These are phyloP conservation scores for Callaeas wilsoni DNA, from an alignment of 2,113 vertebrate genomes.

Conservation along the genomic window DNA sequence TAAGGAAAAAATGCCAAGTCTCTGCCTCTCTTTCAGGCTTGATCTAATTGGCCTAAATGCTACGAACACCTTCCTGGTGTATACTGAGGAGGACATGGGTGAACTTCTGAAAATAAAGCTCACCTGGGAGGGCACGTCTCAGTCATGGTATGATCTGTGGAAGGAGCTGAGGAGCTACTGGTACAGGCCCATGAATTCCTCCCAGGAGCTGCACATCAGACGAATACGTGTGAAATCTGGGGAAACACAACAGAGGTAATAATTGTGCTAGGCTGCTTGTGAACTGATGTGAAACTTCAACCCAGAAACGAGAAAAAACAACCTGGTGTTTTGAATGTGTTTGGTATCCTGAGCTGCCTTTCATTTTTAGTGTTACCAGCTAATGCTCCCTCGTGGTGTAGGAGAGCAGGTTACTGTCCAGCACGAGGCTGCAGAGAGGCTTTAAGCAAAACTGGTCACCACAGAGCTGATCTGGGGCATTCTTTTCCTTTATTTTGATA, in stretches of 20 bases:
- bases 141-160: conserved; percentile 80
- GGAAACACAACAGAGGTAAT: conserved; percentile 90
- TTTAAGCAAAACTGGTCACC: neutral
- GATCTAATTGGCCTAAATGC: conserved; percentile 80
- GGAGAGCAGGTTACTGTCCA: neutral
- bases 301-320: neutral
- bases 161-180: conserved; percentile 74
- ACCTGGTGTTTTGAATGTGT: accelerated
- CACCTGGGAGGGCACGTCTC: conserved; percentile 80
- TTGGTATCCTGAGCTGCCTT: neutral
- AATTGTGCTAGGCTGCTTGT: accelerated
- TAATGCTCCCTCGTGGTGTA: accelerated
- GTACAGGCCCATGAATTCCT: neutral
- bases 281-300: neutral
- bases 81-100: conserved; percentile 91
- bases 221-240: conserved; percentile 92
- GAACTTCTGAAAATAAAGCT: conserved; percentile 87
- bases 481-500: neutral
- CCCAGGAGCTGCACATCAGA: conserved; percentile 77
- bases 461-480: neutral
- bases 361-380: neutral
- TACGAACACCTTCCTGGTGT: conserved; percentile 93
- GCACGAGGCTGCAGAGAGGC: neutral
- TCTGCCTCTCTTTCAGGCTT: conserved; percentile 53
- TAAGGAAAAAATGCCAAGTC: neutral